Conservation (phyloP, 2,888 invertebrate genomes). For the Rhagophthalmus giganteus region DNA sequence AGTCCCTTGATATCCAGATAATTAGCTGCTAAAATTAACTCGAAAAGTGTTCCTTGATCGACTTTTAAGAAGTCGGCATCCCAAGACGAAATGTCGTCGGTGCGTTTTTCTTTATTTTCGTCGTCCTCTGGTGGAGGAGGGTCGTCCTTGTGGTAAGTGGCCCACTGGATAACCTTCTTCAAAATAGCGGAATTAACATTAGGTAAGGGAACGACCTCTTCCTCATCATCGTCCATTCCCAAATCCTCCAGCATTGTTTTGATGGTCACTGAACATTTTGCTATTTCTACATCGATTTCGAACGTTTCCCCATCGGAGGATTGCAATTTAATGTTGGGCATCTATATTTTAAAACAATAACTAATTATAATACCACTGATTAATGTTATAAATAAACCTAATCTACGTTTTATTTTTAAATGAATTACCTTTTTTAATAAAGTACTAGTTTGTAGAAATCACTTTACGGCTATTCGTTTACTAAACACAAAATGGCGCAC, state of each 20-base stretch:
- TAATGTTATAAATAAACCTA: not conserved
- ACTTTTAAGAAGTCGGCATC: conserved; percentile 99
- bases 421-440: no score
- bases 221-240: conserved; percentile 89
- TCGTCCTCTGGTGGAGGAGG: conserved; percentile 95
- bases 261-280: conserved; percentile 96
- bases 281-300: conserved; percentile 95
- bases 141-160: conserved; percentile 93
- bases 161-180: conserved; percentile 92
- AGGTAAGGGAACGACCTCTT: conserved; percentile 93
- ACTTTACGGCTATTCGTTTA: not conserved
- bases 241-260: conserved; percentile 97
- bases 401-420: not conserved
- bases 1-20: conserved; percentile 95
- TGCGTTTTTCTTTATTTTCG: conserved; percentile 96
- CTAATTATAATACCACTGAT: not conserved
- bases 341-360: conserved; percentile 57
- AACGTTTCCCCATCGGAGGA: conserved; percentile 95
- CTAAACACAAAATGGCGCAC: not conserved
- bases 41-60: conserved; percentile 95
- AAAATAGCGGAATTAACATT: conserved; percentile 97
- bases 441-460: no score
- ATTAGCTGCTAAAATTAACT: conserved; percentile 95
- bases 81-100: conserved; percentile 98
- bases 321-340: conserved; percentile 93